Evolutionary conservation across 2,888 invertebrate genomes (phyloP).

Genomic region (Euphydryas editha): DNA sequence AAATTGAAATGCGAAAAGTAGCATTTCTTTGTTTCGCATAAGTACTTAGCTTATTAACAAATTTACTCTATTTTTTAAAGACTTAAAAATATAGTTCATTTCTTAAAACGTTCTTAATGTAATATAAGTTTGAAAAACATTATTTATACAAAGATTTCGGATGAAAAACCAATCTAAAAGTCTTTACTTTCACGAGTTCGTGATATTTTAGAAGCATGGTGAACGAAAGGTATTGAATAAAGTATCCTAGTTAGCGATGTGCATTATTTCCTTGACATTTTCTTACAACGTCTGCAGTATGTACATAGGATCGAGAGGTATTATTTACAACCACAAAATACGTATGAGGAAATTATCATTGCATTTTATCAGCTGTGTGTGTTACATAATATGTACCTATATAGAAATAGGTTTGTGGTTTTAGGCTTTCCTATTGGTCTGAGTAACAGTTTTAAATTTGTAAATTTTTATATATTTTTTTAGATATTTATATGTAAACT

Average conservation of each 20-base stretch:
- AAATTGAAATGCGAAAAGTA: conserved; percentile 53
- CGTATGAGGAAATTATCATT: conserved; percentile 28
- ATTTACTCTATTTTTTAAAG: neutral
- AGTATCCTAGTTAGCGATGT: conserved; percentile 21
- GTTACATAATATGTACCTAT: neutral
- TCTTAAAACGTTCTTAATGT: too few relatives aligned
- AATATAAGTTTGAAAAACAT: too few relatives aligned
- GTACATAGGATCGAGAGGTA: conserved; percentile 14
- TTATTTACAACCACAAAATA: conserved; percentile 27
- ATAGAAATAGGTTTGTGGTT: conserved; percentile 16
- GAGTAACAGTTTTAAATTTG: neutral
- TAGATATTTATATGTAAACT: too few relatives aligned
- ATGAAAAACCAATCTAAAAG: neutral
- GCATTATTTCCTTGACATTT: conserved; percentile 36
- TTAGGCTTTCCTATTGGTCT: neutral
- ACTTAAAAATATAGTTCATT: neutral
- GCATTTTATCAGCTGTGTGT: conserved; percentile 18
- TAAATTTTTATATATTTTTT: neutral
- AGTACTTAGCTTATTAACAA: neutral
- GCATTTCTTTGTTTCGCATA: conserved; percentile 25
- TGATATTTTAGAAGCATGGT: conserved; percentile 18
- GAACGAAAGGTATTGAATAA: conserved; percentile 18
- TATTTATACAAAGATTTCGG: neutral
- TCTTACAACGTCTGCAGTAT: conserved; percentile 16
- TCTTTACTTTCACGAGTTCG: conserved; percentile 6